These are phyloP conservation scores for Ispidina picta DNA, from an alignment of 2,797 vertebrate genomes.

Conservation along the genomic window DNA sequence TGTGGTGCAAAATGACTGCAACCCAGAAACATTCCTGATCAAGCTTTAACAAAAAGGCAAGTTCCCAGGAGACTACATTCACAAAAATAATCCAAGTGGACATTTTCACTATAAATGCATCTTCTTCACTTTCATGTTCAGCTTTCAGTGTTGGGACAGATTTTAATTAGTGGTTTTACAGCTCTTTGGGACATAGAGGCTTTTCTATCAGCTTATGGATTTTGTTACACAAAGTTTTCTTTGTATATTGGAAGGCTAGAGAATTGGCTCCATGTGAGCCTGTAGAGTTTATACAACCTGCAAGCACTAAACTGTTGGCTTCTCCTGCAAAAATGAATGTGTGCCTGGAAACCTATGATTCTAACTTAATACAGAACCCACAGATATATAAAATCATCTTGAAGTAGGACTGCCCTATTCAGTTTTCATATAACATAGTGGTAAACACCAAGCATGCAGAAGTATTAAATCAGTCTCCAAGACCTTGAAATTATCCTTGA, in stretches of 20 bases:
- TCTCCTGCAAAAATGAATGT: slow-evolving; percentile 3
- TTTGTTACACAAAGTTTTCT: slow-evolving; percentile 59
- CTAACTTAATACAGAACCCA: slow-evolving; percentile 16
- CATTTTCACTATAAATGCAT: background rate
- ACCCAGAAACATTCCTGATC: background rate
- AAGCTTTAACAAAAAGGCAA: background rate
- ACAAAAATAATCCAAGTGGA: background rate
- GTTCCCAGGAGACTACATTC: background rate
- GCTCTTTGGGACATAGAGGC: background rate
- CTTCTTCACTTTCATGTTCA: slow-evolving; percentile 17
- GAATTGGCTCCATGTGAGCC: slow-evolving; percentile 12
- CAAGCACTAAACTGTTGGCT: slow-evolving; percentile 24
- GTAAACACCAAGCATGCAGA: background rate
- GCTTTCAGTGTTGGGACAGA: background rate
- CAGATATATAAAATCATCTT: background rate
- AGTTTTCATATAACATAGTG: background rate
- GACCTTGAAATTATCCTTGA: background rate
- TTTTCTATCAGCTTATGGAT: slow-evolving; percentile 32
- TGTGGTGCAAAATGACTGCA: background rate
- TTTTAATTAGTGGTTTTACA: slow-evolving; percentile 14
- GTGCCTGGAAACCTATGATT: slow-evolving; percentile 1
- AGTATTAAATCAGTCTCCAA: background rate
- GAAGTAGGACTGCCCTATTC: background rate
- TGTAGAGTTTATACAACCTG: slow-evolving; percentile 36
- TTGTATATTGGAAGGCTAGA: slow-evolving; percentile 13